These are phyloP conservation scores for Amia ocellicauda DNA, from an alignment of 2,113 vertebrate species.

Conservation along the genomic window DNA sequence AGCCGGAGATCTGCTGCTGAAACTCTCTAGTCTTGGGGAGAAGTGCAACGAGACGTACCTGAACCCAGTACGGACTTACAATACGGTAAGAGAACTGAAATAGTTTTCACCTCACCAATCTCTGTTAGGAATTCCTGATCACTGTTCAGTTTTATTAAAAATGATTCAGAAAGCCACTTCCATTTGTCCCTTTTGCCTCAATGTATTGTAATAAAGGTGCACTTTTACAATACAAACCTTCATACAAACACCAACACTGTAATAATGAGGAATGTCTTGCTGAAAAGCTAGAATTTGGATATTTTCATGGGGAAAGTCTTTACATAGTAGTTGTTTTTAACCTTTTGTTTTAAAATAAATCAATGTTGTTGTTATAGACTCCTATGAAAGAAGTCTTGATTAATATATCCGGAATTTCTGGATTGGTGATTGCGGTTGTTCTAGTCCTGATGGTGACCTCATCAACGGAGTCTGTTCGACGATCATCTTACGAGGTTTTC, in stretches of 20 bases:
- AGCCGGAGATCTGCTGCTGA: slow-evolving; percentile 48
- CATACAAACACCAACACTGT: too few relatives aligned
- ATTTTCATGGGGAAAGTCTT: not conserved
- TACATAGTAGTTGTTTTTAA: not conserved
- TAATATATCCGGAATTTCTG: slow-evolving; percentile 63
- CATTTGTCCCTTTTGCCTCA: too few relatives aligned
- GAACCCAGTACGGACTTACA: slow-evolving; percentile 67
- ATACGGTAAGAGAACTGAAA: slow-evolving; percentile 52
- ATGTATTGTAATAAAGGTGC: too few relatives aligned
- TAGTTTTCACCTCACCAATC: too few relatives aligned
- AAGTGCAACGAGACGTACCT: slow-evolving; percentile 66
- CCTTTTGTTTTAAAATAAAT: too few relatives aligned
- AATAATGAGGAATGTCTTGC: too few relatives aligned
- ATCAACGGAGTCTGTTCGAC: slow-evolving; percentile 64
- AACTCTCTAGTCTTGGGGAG: slow-evolving; percentile 64
- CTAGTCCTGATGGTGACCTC: slow-evolving; percentile 70
- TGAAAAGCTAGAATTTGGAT: too few relatives aligned
- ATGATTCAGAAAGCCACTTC: too few relatives aligned
- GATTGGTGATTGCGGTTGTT: slow-evolving; percentile 65
- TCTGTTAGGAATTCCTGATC: too few relatives aligned
- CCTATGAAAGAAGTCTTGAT: slow-evolving; percentile 47
- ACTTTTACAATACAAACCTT: too few relatives aligned
- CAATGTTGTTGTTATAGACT: slow-evolving; percentile 47
- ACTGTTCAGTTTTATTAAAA: too few relatives aligned
- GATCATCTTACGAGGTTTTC: slow-evolving; percentile 70